Evolutionary conservation across 2,797 vertebrate species (phyloP).

Genomic region (Danio tinwini): DNA sequence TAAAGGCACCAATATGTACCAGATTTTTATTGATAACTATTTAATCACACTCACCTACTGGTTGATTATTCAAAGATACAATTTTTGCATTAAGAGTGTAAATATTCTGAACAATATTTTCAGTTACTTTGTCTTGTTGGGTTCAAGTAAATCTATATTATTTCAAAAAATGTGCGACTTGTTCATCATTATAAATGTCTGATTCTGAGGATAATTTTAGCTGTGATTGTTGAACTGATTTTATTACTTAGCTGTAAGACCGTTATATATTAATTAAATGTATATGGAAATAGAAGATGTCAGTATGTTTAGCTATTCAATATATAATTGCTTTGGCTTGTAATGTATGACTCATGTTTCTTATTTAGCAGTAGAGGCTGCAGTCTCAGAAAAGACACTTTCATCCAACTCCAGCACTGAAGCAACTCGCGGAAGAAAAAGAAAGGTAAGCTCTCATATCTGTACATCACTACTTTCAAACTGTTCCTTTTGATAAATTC

Average conservation of each 20-base stretch:
- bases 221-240: too few relatives aligned
- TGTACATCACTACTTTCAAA: not conserved
- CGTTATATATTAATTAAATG: slow-evolving; percentile 29
- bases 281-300: not conserved
- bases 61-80: not conserved
- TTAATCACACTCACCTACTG: not conserved
- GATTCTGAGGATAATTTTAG: not conserved
- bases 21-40: not conserved
- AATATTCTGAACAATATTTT: not conserved
- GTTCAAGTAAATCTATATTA: not conserved
- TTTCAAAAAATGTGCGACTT: not conserved
- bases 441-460: slow-evolving; percentile 66
- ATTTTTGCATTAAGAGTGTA: not conserved
- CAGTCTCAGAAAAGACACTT: not conserved
- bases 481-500: not conserved
- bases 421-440: slow-evolving; percentile 56
- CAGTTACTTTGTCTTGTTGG: not conserved
- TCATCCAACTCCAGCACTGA: not conserved
- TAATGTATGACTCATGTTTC: not conserved
- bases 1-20: too few relatives aligned
- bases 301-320: not conserved
- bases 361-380: slow-evolving; percentile 27
- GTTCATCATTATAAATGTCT: not conserved
- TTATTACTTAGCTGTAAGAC: not conserved
- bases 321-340: not conserved